Conservation (phyloP, 2,888 invertebrate genomes). For the Malthinus flaveolus region DNA sequence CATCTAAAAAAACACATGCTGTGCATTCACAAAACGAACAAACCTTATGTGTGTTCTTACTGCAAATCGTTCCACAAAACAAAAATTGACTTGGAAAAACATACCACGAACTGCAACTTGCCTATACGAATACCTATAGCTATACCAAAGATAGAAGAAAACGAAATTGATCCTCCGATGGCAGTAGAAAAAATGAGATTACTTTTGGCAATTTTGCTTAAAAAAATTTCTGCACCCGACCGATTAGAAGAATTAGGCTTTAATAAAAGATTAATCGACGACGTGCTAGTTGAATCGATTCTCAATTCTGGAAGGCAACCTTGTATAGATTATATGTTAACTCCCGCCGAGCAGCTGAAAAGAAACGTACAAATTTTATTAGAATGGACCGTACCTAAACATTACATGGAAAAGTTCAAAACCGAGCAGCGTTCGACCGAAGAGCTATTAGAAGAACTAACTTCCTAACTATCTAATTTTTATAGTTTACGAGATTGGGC, state of each 20-base stretch:
- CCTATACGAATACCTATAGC: constrained; percentile 49
- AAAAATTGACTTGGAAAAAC: constrained; percentile 72
- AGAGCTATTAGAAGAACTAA: constrained; percentile 76
- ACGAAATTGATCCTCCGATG: constrained; percentile 59
- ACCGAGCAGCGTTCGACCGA: constrained; percentile 76
- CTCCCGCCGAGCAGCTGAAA: constrained; percentile 68
- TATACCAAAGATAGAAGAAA: constrained; percentile 34
- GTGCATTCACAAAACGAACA: constrained; percentile 77
- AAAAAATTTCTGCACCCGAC: constrained; percentile 81
- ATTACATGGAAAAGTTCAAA: constrained; percentile 76
- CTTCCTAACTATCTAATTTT: constrained; percentile 52
- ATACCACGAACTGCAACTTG: constrained; percentile 59
- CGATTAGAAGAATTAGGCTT: constrained; percentile 76
- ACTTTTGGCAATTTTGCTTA: constrained; percentile 77
- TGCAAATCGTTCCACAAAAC: constrained; percentile 77
- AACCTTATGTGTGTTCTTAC: constrained; percentile 75
- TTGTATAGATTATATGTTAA: constrained; percentile 60
- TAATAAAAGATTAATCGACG: constrained; percentile 76
- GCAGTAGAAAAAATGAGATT: constrained; percentile 76
- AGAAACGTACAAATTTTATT: constrained; percentile 77
- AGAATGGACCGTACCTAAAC: constrained; percentile 78
- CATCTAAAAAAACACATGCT: constrained; percentile 89
- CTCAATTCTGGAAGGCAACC: constrained; percentile 73
- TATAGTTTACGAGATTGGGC: not conserved
- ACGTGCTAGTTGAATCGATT: constrained; percentile 77